These are phyloP conservation scores for Coreius guichenoti DNA, from an alignment of 2,797 vertebrate species.

Conservation along the genomic window DNA sequence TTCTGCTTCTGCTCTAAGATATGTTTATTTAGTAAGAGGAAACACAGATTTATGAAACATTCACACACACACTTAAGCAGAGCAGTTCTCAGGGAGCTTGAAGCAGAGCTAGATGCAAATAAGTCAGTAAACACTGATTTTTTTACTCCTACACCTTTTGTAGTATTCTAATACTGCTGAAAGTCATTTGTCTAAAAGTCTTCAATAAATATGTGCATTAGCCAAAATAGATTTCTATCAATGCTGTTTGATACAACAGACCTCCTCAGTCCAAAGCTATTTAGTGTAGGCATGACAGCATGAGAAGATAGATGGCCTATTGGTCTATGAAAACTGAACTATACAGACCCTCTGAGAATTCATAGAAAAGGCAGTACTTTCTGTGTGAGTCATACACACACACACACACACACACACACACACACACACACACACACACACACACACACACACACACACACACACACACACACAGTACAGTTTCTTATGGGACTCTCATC, in stretches of 20 bases:
- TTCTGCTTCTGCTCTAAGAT: background rate
- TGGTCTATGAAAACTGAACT: conserved; percentile 42
- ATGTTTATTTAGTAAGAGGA: conserved; percentile 27
- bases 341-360: conserved; percentile 39
- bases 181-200: background rate
- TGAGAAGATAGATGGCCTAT: conserved; percentile 35
- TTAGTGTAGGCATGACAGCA: conserved; percentile 21
- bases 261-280: conserved; percentile 20
- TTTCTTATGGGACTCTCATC: conserved; percentile 9
- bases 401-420: background rate
- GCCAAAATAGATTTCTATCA: conserved; percentile 4
- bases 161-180: background rate
- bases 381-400: background rate
- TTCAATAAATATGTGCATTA: background rate
- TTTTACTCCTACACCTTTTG: background rate
- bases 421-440: background rate
- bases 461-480: background rate
- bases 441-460: background rate
- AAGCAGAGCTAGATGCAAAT: background rate
- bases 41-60: conserved; percentile 19
- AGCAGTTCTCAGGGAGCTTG: background rate
- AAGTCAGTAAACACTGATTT: background rate
- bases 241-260: conserved; percentile 2
- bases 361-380: conserved; percentile 25
- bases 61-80: background rate